phyloP scores from a whole-genome alignment of 53 echinoderm and acorn worm species.

The Crossaster papposus region DNA sequence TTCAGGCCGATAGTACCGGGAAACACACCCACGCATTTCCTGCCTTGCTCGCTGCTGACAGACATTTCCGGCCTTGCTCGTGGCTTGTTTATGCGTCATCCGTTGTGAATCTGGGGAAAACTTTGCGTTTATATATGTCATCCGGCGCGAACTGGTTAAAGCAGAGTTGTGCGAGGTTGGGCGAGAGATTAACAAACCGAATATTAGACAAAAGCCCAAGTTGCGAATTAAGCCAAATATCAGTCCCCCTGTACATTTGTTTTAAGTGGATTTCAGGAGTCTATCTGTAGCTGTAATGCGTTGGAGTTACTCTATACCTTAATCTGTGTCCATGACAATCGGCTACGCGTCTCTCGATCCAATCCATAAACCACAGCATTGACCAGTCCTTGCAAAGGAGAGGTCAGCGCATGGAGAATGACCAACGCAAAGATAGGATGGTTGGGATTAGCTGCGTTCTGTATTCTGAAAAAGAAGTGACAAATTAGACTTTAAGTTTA shows the following conservation, averaged over 20 bases:
- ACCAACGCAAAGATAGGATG: slow-evolving; percentile 83
- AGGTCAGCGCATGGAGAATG: slow-evolving; percentile 80
- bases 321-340: slow-evolving; percentile 88
- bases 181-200: neutral
- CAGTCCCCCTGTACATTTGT: neutral
- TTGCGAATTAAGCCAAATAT: neutral
- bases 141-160: no score
- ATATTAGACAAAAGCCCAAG: neutral
- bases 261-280: no score
- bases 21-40: no score
- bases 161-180: neutral
- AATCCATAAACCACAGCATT: slow-evolving; percentile 94
- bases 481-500: no score
- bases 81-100: no score
- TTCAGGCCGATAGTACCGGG: no score
- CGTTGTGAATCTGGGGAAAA: no score
- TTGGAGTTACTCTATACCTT: slow-evolving; percentile 68
- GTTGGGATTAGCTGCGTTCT: slow-evolving; percentile 83
- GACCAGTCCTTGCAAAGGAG: slow-evolving; percentile 82
- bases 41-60: no score
- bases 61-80: no score
- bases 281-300: neutral
- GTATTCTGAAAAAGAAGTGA: slow-evolving; percentile 63
- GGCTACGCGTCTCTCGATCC: slow-evolving; percentile 90
- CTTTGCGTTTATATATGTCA: no score